These are phyloP conservation scores for Plotosus lineatus DNA, from an alignment of 2,113 vertebrate species.

Conservation along the genomic window DNA sequence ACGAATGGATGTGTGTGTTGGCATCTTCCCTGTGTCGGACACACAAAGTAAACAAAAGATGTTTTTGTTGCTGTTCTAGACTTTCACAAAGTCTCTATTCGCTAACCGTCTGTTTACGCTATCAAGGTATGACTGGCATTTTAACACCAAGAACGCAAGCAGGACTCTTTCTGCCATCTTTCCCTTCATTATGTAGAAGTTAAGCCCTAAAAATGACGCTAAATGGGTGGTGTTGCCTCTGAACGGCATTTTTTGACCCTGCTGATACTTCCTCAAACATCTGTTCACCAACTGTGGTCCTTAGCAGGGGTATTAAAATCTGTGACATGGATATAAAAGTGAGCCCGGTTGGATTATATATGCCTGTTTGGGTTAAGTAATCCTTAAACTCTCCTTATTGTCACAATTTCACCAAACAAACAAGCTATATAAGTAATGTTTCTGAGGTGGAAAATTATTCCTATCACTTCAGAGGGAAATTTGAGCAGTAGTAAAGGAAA, in stretches of 20 bases:
- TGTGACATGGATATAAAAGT: neutral
- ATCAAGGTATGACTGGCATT: no score
- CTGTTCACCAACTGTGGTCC: neutral
- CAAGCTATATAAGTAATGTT: neutral
- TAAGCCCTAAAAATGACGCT: neutral
- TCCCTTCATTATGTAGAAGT: neutral
- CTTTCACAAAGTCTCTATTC: no score
- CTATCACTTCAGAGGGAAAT: neutral
- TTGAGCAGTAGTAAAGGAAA: no score
- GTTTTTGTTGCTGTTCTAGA: no score
- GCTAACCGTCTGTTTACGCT: no score
- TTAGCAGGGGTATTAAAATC: neutral
- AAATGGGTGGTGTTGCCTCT: neutral
- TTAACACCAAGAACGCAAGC: neutral
- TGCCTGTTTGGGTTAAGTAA: neutral
- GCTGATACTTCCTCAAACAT: neutral
- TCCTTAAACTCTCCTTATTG: neutral
- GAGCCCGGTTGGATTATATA: neutral
- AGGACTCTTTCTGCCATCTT: neutral
- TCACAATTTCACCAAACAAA: neutral
- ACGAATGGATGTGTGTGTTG: no score
- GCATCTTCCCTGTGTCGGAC: no score
- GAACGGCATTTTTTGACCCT: neutral
- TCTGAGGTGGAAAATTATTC: neutral
- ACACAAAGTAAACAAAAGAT: no score